Conservation (phyloP, 2,113 vertebrate genomes). For the Hylia prasina region DNA sequence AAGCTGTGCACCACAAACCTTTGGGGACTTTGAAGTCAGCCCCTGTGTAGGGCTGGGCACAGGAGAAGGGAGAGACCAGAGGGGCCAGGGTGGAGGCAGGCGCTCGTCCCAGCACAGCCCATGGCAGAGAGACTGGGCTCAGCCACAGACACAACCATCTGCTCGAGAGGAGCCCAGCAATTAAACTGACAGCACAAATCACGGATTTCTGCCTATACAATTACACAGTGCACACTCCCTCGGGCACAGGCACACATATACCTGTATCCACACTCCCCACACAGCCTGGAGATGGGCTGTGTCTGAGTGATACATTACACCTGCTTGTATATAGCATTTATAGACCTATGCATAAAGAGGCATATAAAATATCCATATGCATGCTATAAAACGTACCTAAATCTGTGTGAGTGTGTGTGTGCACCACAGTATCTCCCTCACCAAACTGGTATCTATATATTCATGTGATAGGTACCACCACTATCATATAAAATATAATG, state of each 20-base stretch:
- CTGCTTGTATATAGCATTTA: neutral
- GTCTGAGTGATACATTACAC: neutral
- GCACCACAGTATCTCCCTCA: neutral
- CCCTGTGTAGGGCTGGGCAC: neutral
- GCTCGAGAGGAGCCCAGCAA: neutral
- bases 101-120: accelerated
- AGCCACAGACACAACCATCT: neutral
- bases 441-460: neutral
- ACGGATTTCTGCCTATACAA: conserved; percentile 3
- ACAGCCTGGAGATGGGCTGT: neutral
- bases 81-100: neutral
- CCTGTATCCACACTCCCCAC: neutral
- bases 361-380: neutral
- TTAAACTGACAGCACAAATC: conserved; percentile 37
- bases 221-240: conserved; percentile 5
- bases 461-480: neutral
- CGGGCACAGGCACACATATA: neutral
- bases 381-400: neutral
- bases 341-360: neutral
- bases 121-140: neutral
- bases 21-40: neutral
- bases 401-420: neutral
- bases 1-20: neutral
- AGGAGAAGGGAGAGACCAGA: neutral
- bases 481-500: conserved; percentile 10